These are phyloP conservation scores for Hofmannophila pseudospretella DNA, from an alignment of 2,888 invertebrate species.

Conservation along the genomic window DNA sequence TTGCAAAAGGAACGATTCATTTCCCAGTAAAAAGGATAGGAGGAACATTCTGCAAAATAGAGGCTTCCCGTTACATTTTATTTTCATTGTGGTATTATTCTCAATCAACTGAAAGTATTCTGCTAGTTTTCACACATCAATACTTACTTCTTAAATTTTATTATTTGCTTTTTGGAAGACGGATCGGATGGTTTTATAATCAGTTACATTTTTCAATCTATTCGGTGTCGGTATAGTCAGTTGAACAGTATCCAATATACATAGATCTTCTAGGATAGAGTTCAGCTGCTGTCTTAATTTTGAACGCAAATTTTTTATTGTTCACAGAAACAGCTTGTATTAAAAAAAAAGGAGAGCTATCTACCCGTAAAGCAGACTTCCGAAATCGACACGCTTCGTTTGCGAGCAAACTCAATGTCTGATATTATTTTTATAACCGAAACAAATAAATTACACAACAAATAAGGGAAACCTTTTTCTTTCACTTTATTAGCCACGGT, in stretches of 20 bases:
- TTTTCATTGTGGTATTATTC: slow-evolving; percentile 3
- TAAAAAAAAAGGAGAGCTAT: too few relatives aligned
- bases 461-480: slow-evolving; percentile 26
- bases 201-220: too few relatives aligned
- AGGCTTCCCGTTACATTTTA: neutral
- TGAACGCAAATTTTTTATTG: too few relatives aligned
- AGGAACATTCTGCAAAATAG: slow-evolving; percentile 1
- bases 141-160: too few relatives aligned
- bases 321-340: too few relatives aligned
- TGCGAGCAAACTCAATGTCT: slow-evolving; percentile 1
- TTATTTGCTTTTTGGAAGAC: too few relatives aligned
- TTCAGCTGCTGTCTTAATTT: too few relatives aligned
- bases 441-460: slow-evolving; percentile 11
- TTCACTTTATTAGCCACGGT: slow-evolving; percentile 44
- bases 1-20: slow-evolving; percentile 4
- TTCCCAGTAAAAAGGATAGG: slow-evolving; percentile 5
- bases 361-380: neutral
- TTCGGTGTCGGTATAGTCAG: too few relatives aligned
- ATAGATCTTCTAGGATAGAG: too few relatives aligned
- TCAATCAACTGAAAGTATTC: neutral
- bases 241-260: too few relatives aligned
- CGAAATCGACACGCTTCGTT: neutral
- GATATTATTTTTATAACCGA: slow-evolving; percentile 6
- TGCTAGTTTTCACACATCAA: neutral
- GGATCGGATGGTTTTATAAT: too few relatives aligned